A percentile compares a stretch with the other conserved stretches of the same genome.
Evolutionary conservation across 23 tunicate genomes (phyloP).

Genomic region (Aplidium turbinatum): DNA sequence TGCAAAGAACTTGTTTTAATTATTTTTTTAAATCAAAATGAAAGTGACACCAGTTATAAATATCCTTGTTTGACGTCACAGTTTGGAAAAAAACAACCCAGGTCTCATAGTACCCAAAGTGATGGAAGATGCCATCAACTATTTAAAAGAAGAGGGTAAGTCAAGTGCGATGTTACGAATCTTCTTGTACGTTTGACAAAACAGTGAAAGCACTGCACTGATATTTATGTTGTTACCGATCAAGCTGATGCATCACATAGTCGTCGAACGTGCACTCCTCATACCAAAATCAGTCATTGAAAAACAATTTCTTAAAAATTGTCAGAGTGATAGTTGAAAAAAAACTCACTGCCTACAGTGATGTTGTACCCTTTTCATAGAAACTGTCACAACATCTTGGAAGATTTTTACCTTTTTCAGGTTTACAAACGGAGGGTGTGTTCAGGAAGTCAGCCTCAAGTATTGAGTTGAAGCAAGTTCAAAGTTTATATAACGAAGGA

Average conservation of each 20-base stretch:
- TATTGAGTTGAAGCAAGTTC: conserved; percentile 66
- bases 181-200: no score
- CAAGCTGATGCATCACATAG: no score
- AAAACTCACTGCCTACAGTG: neutral
- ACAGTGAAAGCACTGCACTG: no score
- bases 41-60: no score
- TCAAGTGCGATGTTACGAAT: no score
- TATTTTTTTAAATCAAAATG: no score
- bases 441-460: conserved; percentile 87
- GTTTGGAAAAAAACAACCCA: conserved; percentile 87
- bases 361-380: neutral
- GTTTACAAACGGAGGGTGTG: conserved; percentile 67
- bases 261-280: no score
- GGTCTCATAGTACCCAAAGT: conserved; percentile 76
- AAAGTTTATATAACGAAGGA: conserved; percentile 63
- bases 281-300: no score
- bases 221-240: no score
- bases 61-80: conserved; percentile 10
- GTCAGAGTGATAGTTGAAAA: neutral
- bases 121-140: conserved; percentile 66
- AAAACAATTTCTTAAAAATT: neutral
- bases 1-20: no score
- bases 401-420: no score
- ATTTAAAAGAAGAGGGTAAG: conserved; percentile 69
- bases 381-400: no score